Evolutionary conservation across 2,888 invertebrate genomes (phyloP), one percentile per base, ranked within the genome.

Genomic region (Polymixis flavicincta): DNA sequence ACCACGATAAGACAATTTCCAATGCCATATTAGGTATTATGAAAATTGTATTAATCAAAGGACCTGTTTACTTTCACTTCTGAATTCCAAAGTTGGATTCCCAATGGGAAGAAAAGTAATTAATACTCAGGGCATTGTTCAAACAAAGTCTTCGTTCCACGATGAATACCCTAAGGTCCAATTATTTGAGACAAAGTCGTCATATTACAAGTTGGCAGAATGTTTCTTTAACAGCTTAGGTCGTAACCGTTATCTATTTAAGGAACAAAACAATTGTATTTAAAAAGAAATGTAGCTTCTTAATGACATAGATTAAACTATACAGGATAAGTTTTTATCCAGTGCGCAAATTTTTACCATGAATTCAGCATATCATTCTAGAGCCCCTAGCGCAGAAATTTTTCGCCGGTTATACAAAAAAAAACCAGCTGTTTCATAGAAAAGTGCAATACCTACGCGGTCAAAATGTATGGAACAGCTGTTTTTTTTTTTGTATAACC

Each of bases 51-150:
- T 80, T 81, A 83, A 87, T 86, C 76, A 87, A 85, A 87, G 85
- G 81, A 88, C 86, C 78, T 86, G 85, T 89, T 90, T 87, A 89
- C 88, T 89, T 90, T 87, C 80, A 85, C 86, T 89, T 85, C 81
- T 79, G 78, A 85, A 87, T 87, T 83, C 78, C 76, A 82, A 89
- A 86, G 82, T 81, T 76, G 50, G 54, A 70, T 78, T 78, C 82
- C 84, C 77, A 48, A 57, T 72, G 85, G 88, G 88, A 89, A 85
- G 86, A 84, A 82, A 90, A 91, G 89, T 90, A 92, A 93, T 92
- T 92, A 91, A 92, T 92, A 91, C 90, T 90, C 89, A 79, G 89
- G 89, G 85, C 85, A 83, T 88, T 89, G 90, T 89, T 90, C 87
- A 89, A 91, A 91, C 91, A 91, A 88, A 82, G 90, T 76, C 78